phyloP scores from a whole-genome alignment of 2,113 vertebrate species.

The Trematocara zebra region DNA sequence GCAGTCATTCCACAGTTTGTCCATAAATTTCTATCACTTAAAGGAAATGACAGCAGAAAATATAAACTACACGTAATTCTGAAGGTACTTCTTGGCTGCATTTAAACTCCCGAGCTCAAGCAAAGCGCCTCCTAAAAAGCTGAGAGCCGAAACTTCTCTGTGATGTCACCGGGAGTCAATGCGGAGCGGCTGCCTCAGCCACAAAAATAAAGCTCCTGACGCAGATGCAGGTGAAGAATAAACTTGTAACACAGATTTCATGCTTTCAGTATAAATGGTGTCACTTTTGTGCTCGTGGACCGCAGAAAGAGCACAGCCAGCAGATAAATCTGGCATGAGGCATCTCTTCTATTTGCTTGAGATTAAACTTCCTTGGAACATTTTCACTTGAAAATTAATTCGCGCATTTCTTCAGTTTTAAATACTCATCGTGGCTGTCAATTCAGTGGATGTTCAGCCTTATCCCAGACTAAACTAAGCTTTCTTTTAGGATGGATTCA shows the following conservation, averaged over 20 bases:
- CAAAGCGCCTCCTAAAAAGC: neutral
- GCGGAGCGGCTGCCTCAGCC: neutral
- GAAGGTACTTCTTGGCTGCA: neutral
- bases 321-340: neutral
- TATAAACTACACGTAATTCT: neutral
- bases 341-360: neutral
- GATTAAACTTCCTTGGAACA: neutral
- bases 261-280: neutral
- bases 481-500: neutral
- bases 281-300: neutral
- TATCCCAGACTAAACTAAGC: neutral
- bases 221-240: neutral
- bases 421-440: neutral
- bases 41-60: neutral
- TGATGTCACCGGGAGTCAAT: neutral
- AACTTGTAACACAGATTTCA: neutral
- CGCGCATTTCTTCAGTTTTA: neutral
- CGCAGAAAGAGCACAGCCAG: neutral
- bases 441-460: neutral
- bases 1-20: neutral
- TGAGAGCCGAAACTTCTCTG: neutral
- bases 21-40: neutral
- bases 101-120: neutral
- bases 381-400: neutral
- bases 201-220: neutral